phyloP scores from a whole-genome alignment of 2,888 invertebrate genomes.

The Endotricha flammealis region DNA sequence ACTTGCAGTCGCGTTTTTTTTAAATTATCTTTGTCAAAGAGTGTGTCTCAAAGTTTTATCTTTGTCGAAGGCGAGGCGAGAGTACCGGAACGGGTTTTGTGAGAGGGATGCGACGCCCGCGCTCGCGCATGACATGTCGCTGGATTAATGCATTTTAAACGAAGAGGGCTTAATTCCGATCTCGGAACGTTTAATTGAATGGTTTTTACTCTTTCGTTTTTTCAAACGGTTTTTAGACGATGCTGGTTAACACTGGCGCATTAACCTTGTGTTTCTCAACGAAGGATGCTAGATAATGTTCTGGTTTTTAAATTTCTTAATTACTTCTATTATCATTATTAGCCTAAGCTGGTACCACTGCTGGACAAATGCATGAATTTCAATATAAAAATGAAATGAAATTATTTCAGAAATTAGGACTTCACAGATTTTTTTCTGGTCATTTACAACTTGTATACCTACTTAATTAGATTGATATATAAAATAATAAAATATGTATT shows the following conservation, averaged over 20 bases:
- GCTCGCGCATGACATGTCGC: slow-evolving; percentile 70
- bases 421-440: too few relatives aligned
- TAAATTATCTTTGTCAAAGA: slow-evolving; percentile 41
- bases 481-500: too few relatives aligned
- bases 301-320: too few relatives aligned
- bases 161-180: slow-evolving; percentile 76
- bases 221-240: slow-evolving; percentile 22
- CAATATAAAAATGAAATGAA: too few relatives aligned
- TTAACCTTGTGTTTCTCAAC: neutral
- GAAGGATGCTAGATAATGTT: too few relatives aligned
- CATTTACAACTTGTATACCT: too few relatives aligned
- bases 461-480: too few relatives aligned
- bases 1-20: slow-evolving; percentile 38
- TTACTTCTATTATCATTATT: too few relatives aligned
- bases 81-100: slow-evolving; percentile 65
- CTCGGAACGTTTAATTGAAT: slow-evolving; percentile 66
- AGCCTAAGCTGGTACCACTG: too few relatives aligned
- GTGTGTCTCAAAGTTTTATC: slow-evolving; percentile 47
- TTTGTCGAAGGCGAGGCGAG: slow-evolving; percentile 53
- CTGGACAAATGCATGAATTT: too few relatives aligned
- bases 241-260: slow-evolving; percentile 5
- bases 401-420: too few relatives aligned
- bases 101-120: slow-evolving; percentile 51
- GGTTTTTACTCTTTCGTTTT: slow-evolving; percentile 46
- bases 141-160: slow-evolving; percentile 77